phyloP scores from a whole-genome alignment of 2,797 vertebrate genomes.

The Coranthus polyacanthus region DNA sequence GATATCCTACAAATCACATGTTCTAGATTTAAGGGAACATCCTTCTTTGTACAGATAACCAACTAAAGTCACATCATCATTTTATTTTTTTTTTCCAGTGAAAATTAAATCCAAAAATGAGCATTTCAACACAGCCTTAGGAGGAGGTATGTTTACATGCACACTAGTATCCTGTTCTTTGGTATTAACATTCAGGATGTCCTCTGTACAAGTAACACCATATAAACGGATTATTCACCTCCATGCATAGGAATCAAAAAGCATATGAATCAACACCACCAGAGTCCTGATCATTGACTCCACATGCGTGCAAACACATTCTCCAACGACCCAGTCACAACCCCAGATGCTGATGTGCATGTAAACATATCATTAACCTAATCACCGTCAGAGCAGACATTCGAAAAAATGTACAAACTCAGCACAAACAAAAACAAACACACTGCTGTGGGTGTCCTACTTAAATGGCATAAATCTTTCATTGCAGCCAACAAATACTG shows the following conservation, averaged over 20 bases:
- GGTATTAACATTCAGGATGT: too few relatives aligned
- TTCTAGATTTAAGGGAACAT: too few relatives aligned
- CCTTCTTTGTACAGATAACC: too few relatives aligned
- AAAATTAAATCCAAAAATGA: too few relatives aligned
- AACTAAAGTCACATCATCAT: too few relatives aligned
- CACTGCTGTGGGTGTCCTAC: conserved; percentile 31
- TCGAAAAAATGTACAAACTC: conserved; percentile 37
- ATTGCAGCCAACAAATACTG: conserved; percentile 26
- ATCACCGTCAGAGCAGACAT: conserved; percentile 30
- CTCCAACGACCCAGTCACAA: neutral
- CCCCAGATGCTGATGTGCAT: neutral
- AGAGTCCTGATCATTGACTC: neutral
- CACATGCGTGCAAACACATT: conserved; percentile 1
- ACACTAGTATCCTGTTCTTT: too few relatives aligned
- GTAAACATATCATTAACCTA: conserved; percentile 32
- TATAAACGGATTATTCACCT: too few relatives aligned
- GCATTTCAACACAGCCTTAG: too few relatives aligned
- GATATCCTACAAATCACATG: too few relatives aligned
- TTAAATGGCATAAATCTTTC: conserved; percentile 40
- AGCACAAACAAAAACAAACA: conserved; percentile 44
- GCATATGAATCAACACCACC: neutral
- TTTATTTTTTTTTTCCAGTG: too few relatives aligned
- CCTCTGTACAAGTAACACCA: too few relatives aligned
- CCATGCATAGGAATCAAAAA: neutral
- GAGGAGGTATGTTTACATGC: too few relatives aligned